These are phyloP conservation scores for Taenioides sp. DNA, from an alignment of 2,797 vertebrate species.

Conservation along the genomic window DNA sequence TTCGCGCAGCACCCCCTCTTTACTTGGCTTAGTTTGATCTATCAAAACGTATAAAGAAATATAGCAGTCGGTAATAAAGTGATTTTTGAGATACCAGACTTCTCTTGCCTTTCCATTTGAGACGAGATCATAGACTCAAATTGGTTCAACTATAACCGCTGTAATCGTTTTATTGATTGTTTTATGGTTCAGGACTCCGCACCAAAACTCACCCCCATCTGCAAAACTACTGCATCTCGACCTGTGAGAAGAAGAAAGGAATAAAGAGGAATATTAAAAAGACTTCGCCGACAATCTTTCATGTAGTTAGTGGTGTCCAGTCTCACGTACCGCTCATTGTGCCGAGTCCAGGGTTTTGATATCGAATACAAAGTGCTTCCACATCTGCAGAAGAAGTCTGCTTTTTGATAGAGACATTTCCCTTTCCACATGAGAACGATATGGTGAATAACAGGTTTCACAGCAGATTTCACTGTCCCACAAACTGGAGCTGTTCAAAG, in stretches of 20 bases:
- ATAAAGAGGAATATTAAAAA: conserved; percentile 30
- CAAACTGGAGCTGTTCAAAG: not conserved
- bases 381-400: conserved; percentile 53
- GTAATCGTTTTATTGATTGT: conserved; percentile 64
- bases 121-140: conserved; percentile 50
- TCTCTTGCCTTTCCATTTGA: conserved; percentile 26
- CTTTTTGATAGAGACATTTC: conserved; percentile 36
- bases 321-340: conserved; percentile 18
- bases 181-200: conserved; percentile 47
- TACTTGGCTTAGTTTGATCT: not conserved
- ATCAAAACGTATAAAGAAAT: conserved; percentile 24
- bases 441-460: not conserved
- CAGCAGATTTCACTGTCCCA: not conserved
- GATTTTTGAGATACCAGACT: conserved; percentile 12
- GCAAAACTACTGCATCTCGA: conserved; percentile 54
- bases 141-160: conserved; percentile 46
- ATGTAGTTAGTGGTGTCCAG: not conserved
- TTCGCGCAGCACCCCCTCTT: too few species aligned
- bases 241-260: conserved; percentile 17
- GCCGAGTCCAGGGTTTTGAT: conserved; percentile 59
- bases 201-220: conserved; percentile 52
- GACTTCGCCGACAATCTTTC: conserved; percentile 50
- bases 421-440: conserved; percentile 23
- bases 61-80: not conserved
- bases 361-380: conserved; percentile 53